Base-by-base conservation (phyloP, 2,797 vertebrate species). In the Karalla daura region DNA sequence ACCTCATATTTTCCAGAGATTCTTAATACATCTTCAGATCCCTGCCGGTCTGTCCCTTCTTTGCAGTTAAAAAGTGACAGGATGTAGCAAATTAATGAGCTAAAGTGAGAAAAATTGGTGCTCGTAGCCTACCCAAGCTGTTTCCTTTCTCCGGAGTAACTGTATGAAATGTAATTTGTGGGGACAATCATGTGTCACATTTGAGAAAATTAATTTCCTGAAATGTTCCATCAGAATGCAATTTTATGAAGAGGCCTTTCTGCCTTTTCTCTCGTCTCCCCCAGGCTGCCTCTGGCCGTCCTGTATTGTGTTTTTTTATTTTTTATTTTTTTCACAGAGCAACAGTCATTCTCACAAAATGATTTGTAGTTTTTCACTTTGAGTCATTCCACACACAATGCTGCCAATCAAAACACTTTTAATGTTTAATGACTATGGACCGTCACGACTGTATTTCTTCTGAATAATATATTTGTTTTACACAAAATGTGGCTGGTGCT, bases 131-230 rank as follows among this genome's bases (percentile, higher is more conserved):
- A 61, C 27, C 28, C 40, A 24, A 61, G 70, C 63, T 37, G 32
- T 73, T 76, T 77, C 75, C 32, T 56, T 66, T 58, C 56, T 50
- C 37, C 76, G 30, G 21, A 82, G 46, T 70, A 21, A 49, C 30
- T 76, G 61, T 49, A 44, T 65, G 55, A 82, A 85, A 56, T 81
- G 72, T 70, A 52, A 85, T 79, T 86, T 72, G 63, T 53, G 15
- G 39, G 63, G 44, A 82, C 84, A 78, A 83, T 85, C 80, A 85
- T 64, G 52, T 78, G 78, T 81, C 79, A 80, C 54, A 81, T 80
- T 79, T 78, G 47, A 78, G 75, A 67, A 78, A 83, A 86, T 84
- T 52, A 50, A 84, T 90, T 88, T 81, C 72, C 77, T 66, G 73
- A 76, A 80, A 77, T 60, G 65, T 67, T 79, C 60, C 47, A 62